These are phyloP conservation scores for Spisula solida DNA, from an alignment of 2,888 invertebrate genomes.

Conservation along the genomic window DNA sequence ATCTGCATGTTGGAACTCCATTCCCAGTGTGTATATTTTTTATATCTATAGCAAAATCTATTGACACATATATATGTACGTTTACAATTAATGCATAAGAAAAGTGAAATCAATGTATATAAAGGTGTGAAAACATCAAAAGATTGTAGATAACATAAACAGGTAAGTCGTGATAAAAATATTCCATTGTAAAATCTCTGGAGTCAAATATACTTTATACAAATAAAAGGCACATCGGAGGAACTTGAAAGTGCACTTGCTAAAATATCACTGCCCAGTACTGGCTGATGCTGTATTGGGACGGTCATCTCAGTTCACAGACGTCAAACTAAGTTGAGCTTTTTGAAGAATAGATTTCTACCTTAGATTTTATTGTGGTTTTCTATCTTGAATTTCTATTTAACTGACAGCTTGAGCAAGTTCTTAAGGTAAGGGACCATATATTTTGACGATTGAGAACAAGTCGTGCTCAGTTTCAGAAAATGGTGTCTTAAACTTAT, in stretches of 20 bases:
- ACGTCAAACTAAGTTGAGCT: not conserved
- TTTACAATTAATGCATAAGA: not conserved
- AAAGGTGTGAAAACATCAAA: not conserved
- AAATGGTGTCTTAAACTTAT: not conserved
- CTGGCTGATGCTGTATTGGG: not conserved
- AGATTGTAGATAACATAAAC: not conserved
- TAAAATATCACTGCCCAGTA: not conserved
- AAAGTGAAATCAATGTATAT: constrained; percentile 3
- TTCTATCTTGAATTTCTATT: too few relatives aligned
- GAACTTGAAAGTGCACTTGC: not conserved
- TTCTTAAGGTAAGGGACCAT: not conserved
- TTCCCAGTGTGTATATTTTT: constrained; percentile 21
- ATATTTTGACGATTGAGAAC: not conserved
- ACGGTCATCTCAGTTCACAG: not conserved
- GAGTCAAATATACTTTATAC: too few relatives aligned
- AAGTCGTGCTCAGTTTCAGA: not conserved
- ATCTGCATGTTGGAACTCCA: not conserved
- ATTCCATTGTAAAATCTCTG: not conserved
- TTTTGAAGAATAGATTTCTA: not conserved
- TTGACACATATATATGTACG: not conserved
- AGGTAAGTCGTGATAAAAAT: not conserved
- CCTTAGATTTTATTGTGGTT: not conserved
- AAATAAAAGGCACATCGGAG: not conserved
- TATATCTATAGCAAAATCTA: not conserved
- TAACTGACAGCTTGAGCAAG: not conserved